Evolutionary conservation across 2,888 invertebrate species (phyloP).

Genomic region (Acanthosepion pharaonis): DNA sequence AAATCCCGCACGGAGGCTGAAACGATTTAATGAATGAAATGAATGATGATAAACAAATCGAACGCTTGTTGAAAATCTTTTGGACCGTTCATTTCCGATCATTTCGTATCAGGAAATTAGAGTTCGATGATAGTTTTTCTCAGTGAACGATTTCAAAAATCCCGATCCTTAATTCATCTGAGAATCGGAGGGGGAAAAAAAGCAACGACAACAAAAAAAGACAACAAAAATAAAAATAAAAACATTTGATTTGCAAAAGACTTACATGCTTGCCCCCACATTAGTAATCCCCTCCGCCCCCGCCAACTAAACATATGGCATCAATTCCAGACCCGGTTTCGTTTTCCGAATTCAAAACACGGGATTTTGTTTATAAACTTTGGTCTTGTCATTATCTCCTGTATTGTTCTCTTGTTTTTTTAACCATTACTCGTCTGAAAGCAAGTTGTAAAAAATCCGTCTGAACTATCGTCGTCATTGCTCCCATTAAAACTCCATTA

Average conservation of each 20-base stretch:
- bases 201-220: too few relatives aligned
- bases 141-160: neutral
- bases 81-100: neutral
- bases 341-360: neutral
- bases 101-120: neutral
- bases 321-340: neutral
- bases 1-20: neutral
- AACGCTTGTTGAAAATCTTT: neutral
- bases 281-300: neutral
- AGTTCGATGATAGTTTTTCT: neutral
- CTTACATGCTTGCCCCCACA: neutral
- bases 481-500: neutral
- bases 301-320: neutral
- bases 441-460: neutral
- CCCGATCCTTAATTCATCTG: neutral
- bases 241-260: constrained; percentile 17
- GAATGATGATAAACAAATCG: neutral
- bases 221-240: neutral
- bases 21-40: constrained; percentile 16
- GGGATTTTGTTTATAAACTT: neutral
- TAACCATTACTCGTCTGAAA: neutral
- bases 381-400: neutral
- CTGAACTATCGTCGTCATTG: neutral
- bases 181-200: neutral
- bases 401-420: neutral